Evolutionary conservation across 2,113 vertebrate species (phyloP).

Genomic region (Centropus bengalensis): DNA sequence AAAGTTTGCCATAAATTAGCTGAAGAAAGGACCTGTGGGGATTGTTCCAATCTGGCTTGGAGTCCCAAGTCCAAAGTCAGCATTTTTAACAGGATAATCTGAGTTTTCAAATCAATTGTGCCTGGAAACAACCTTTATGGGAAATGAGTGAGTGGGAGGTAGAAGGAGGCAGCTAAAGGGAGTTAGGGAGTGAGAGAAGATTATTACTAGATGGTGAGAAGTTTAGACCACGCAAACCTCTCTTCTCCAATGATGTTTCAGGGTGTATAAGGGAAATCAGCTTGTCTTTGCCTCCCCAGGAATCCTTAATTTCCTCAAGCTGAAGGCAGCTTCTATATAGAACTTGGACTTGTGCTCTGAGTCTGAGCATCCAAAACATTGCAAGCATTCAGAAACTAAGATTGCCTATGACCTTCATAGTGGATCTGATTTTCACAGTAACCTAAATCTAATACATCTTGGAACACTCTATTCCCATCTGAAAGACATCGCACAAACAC

Average conservation of each 20-base stretch:
- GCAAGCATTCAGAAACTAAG: background rate
- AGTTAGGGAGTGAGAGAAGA: background rate
- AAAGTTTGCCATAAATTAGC: constrained; percentile 83
- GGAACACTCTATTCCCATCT: background rate
- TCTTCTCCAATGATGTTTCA: background rate
- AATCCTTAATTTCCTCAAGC: background rate
- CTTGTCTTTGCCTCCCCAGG: background rate
- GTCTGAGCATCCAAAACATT: background rate
- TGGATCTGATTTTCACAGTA: background rate
- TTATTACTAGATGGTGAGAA: constrained; percentile 25
- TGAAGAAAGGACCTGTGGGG: constrained; percentile 69
- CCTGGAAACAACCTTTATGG: constrained; percentile 37
- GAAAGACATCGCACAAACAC: background rate
- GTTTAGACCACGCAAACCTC: background rate
- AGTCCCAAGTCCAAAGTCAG: constrained; percentile 47
- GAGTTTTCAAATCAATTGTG: constrained; percentile 60
- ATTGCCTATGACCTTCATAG: background rate
- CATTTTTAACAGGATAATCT: constrained; percentile 52
- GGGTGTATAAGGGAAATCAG: constrained; percentile 2
- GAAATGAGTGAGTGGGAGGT: constrained; percentile 16
- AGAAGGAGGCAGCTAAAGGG: background rate
- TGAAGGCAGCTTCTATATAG: background rate
- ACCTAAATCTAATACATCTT: background rate
- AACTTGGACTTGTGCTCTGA: background rate
- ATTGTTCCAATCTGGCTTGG: constrained; percentile 30